Base-by-base conservation (phyloP, 2,888 invertebrate genomes). In the Alentia gelatinosa region DNA sequence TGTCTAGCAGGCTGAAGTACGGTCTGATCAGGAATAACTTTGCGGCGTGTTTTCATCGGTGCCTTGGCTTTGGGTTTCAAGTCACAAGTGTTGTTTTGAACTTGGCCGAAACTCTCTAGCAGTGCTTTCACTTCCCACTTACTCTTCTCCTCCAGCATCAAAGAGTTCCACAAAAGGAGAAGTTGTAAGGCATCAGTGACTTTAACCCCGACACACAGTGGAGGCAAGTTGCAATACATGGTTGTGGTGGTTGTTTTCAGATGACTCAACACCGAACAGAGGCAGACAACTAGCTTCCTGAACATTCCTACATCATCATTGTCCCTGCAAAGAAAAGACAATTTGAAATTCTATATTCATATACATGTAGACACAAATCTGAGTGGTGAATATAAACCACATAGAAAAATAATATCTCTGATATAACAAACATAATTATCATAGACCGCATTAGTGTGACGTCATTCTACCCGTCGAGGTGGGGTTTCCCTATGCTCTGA, bases 31-130 rank as follows among this genome's bases (percentile, higher is more conserved):
- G 19, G 30, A 26, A 33, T 1, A 1, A 1, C 30, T 12, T 15
- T 79, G 3, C 39, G 63, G n/a, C 63, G 9, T 12, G 1, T 74
- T 26, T 39, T 9, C 37, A 5, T n/a, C 15, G 79, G 15, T 79
- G 37, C 4, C 37, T 79, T 35, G 1, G 19, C 19, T 79, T 3
- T 35, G 7, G 12, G 79, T 35, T 79, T 39, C 39, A 19, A 47
- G n/a, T 63, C 63, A 63, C n/a, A n/a, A n/a, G n/a, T n/a, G 63
- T 63, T n/a, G 39, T 68, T 79, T 79, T 79, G 79, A 33, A 5
- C 1, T 9, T 47, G 33, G 26, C 79, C 79, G 12, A 79, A 39
- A 23, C 4, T 26, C 19, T 35, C 35, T 19, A 79, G 39, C 39
- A 79, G n/a, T 19, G 15, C 35, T 19, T n/a, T 19, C 39, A 79